These are phyloP conservation scores for Neolamprologus sp. DNA, from an alignment of 2,113 vertebrate species.

Conservation along the genomic window DNA sequence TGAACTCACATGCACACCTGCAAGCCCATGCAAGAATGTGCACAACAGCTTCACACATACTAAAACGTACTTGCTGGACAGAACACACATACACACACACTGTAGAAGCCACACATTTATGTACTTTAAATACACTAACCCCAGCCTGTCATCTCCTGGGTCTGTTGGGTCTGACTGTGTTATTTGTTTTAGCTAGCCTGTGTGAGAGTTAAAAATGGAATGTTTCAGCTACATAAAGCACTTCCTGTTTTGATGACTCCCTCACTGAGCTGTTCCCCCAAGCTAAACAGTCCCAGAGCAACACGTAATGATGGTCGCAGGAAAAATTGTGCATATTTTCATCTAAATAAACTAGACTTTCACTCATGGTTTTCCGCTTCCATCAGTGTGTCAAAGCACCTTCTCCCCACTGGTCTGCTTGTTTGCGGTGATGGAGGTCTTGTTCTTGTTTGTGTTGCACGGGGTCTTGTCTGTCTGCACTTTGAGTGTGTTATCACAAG, in stretches of 20 bases:
- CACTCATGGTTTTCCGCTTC: neutral
- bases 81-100: neutral
- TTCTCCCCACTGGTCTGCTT: neutral
- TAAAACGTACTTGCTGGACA: neutral
- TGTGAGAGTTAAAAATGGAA: constrained; percentile 70
- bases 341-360: neutral
- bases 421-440: neutral
- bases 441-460: neutral
- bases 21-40: neutral
- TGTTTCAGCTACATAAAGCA: constrained; percentile 68
- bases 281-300: constrained; percentile 42
- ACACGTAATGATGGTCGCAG: constrained; percentile 8
- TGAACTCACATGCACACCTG: neutral
- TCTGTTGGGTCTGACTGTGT: constrained; percentile 1
- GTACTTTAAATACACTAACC: neutral
- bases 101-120: neutral
- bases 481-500: neutral
- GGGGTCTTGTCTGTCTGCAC: neutral
- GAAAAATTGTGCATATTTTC: neutral
- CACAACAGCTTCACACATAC: neutral
- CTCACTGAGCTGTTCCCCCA: constrained; percentile 22
- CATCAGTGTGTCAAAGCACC: neutral
- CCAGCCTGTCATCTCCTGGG: constrained; percentile 1
- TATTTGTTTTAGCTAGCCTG: constrained; percentile 58
- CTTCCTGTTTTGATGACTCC: constrained; percentile 68